Evolutionary conservation across 2,113 vertebrate species (phyloP).

Genomic region (Lepus americanus): DNA sequence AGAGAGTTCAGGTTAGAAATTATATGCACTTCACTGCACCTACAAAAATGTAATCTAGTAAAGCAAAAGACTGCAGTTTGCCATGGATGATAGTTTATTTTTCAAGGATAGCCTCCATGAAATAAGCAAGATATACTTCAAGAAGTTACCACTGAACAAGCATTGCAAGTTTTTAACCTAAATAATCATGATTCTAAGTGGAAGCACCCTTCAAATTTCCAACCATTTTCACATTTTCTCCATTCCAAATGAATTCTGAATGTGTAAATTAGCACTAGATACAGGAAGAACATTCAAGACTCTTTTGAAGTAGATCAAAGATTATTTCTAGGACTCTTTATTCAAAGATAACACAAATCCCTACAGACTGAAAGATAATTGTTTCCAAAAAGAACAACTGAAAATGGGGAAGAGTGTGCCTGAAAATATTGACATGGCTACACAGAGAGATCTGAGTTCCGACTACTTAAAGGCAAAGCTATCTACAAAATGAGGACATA

Average conservation of each 20-base stretch:
- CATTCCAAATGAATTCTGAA: background rate
- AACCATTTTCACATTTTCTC: background rate
- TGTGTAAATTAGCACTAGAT: background rate
- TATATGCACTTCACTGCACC: background rate
- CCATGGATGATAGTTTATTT: background rate
- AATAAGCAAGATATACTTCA: background rate
- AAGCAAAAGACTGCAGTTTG: background rate
- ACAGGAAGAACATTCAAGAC: background rate
- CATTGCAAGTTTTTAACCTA: background rate
- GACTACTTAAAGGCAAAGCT: background rate
- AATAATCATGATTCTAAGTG: background rate
- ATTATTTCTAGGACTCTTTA: background rate
- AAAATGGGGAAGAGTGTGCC: background rate
- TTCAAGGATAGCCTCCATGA: background rate
- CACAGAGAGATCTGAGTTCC: background rate
- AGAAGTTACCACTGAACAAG: background rate
- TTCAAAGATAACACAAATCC: background rate
- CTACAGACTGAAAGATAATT: background rate
- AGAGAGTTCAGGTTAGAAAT: background rate
- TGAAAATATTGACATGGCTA: background rate
- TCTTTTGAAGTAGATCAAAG: background rate
- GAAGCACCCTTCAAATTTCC: background rate
- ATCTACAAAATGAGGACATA: background rate
- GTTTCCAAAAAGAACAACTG: background rate
- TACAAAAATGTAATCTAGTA: background rate